Base-by-base conservation (phyloP, 2,888 invertebrate species). In the Chaitophorus viminalis region DNA sequence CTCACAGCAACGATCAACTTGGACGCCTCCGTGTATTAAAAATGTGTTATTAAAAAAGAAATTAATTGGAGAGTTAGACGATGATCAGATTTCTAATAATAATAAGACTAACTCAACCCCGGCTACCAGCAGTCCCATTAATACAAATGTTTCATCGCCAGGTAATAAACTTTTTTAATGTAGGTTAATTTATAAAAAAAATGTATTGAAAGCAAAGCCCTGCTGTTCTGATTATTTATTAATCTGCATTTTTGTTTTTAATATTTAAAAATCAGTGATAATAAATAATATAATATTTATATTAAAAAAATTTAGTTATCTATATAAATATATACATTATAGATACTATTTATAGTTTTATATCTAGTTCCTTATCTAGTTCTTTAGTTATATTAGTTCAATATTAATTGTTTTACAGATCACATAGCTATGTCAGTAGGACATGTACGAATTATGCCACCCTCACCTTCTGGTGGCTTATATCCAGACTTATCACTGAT, bases 11-110 rank as follows among this genome's bases (percentile, higher is more conserved):
- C 39, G 29, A 0, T 6, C 21, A 9, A 14, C 31, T 33, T 68
- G 65, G 84, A 76, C 65, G 65, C 84, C 84, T 1, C 84, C 84
- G 18, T 46, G 84, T 31, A 76, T 84, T 25, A 84, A 76, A 84
- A 84, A 84, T 33, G 84, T 84, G 0, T n/a, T 84, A 9, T 68
- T 84, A 46, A 84, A 84, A 76, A 84, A 76, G 11, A 29, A 65
- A 46, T 68, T 68, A 17, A 33, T 46, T 25, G 29, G 25, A 0
- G 65, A 76, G n/a, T 33, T 84, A 18, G n/a, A 76, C 1, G 46
- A 76, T 17, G 65, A 54, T 14, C 52, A 25, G 29, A 65, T 31
- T 0, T 3, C 39, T 0, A 18, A 33, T 36, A 14, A 39, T 17
- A 39, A 39, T 25, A 54, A 54, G 52, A 68, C 6, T 9, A 17